Percentiles rank a stretch among this genome's conserved stretches.
phyloP scores from a whole-genome alignment of 1,140 invertebrate genomes.

The Drosophila murphyi region DNA sequence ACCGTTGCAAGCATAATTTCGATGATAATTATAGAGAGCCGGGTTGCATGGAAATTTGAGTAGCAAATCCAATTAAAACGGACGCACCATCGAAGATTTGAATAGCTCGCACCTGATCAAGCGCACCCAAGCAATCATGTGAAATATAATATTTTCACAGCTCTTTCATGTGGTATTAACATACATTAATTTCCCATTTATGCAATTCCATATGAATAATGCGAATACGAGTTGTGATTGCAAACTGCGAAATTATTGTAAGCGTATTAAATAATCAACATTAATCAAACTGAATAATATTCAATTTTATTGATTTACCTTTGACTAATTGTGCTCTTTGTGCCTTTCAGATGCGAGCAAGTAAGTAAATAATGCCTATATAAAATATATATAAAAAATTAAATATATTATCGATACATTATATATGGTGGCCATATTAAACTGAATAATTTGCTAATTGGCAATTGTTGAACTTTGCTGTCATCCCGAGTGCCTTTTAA shows the following conservation, averaged over 20 bases:
- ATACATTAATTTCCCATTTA: neutral
- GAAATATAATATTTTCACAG: slow-evolving; percentile 12
- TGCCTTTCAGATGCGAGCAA: no score
- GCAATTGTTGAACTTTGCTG: neutral
- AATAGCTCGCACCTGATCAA: no score
- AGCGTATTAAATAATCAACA: no score
- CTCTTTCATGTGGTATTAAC: slow-evolving; percentile 3
- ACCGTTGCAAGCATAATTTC: slow-evolving; percentile 11
- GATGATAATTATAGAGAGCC: no score
- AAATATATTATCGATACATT: no score
- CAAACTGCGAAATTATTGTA: no score
- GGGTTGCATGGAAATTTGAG: no score
- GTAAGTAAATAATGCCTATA: no score
- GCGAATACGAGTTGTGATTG: neutral
- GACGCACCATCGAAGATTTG: no score
- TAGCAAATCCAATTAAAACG: no score
- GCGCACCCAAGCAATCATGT: neutral
- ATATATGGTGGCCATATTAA: neutral
- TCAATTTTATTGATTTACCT: neutral
- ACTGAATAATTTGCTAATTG: neutral
- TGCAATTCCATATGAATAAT: neutral
- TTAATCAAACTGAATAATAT: neutral
- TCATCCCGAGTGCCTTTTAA: neutral
- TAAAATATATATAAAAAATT: no score
- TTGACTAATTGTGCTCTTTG: no score